phyloP scores from a whole-genome alignment of 2,113 vertebrate species.

The Cygnus atratus region DNA sequence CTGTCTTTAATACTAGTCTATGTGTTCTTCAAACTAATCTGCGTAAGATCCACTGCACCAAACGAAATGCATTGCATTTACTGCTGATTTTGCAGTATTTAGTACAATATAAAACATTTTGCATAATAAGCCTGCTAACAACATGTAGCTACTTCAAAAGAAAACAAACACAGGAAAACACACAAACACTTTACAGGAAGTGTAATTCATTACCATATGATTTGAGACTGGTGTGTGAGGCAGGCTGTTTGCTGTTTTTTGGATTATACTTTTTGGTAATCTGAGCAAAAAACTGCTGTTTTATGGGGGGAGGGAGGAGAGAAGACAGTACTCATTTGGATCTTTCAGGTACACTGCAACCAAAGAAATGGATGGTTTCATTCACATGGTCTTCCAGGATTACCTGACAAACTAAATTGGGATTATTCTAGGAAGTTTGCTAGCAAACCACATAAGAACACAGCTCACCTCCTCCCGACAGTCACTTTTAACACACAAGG shows the following conservation, averaged over 20 bases:
- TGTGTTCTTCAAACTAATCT: background rate
- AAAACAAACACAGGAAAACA: background rate
- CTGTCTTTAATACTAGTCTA: background rate
- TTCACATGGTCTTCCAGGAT: background rate
- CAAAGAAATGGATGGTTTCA: background rate
- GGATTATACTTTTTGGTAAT: background rate
- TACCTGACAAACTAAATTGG: background rate
- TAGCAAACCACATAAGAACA: background rate
- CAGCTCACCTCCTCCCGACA: background rate
- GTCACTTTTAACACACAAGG: background rate
- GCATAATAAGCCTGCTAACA: background rate
- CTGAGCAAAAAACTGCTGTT: background rate
- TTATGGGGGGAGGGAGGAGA: background rate
- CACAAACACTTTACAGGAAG: background rate
- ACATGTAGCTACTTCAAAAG: background rate
- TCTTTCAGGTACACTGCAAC: background rate
- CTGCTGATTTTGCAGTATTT: conserved; percentile 14
- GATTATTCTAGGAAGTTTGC: background rate
- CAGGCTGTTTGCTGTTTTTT: background rate
- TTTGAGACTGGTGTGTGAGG: background rate
- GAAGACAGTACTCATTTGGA: background rate
- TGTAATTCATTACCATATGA: background rate
- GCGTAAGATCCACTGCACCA: background rate
- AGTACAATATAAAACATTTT: background rate
- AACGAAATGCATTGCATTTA: background rate